These are phyloP conservation scores for Cydia fagiglandana DNA, from an alignment of 1,140 invertebrate genomes.

Conservation along the genomic window DNA sequence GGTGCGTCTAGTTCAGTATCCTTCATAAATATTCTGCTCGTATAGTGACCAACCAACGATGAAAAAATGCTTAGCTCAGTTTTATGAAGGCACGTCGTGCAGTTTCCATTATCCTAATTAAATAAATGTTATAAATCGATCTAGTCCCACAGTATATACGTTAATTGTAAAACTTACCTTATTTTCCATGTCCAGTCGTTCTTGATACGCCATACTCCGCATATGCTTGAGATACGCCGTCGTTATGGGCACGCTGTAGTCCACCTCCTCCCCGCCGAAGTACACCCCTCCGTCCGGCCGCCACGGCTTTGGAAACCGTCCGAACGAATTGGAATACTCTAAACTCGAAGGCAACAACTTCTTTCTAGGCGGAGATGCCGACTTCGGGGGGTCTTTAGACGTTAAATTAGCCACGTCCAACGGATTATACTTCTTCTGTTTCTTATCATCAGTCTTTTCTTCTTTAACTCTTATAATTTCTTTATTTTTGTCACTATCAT, in stretches of 20 bases:
- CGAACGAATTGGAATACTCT: constrained; percentile 57
- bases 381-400: constrained; percentile 81
- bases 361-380: constrained; percentile 74
- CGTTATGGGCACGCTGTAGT: constrained; percentile 91
- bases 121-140: not conserved
- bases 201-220: constrained; percentile 82
- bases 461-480: constrained; percentile 55
- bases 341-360: constrained; percentile 55
- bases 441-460: constrained; percentile 55
- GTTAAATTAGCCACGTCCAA: constrained; percentile 84
- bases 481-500: constrained; percentile 53
- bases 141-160: too few species aligned
- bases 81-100: not conserved
- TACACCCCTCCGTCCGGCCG: constrained; percentile 70
- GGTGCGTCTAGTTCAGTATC: too few species aligned
- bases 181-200: constrained; percentile 81
- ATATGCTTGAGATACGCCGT: constrained; percentile 92
- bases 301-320: constrained; percentile 73
- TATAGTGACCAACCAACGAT: too few species aligned
- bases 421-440: constrained; percentile 82
- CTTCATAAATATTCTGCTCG: too few species aligned
- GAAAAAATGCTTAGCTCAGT: too few species aligned
- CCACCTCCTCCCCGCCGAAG: constrained; percentile 80
- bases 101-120: not conserved
- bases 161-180: constrained; percentile 62